phyloP scores from a whole-genome alignment of 2,797 vertebrate genomes.

The Gambelia wislizenii region DNA sequence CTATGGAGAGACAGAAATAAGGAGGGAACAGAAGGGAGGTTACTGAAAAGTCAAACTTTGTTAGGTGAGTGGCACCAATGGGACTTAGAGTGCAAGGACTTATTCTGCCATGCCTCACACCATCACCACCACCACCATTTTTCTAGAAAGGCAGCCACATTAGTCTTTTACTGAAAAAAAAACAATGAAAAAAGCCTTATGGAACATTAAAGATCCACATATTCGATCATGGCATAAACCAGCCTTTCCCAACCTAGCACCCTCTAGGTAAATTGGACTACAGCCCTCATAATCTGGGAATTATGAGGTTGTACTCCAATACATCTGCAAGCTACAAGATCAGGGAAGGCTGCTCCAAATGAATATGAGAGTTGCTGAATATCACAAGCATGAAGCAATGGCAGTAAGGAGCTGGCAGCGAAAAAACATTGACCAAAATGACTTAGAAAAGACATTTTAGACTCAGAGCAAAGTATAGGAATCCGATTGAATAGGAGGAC shows the following conservation, averaged over 20 bases:
- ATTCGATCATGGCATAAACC: background rate
- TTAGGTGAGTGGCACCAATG: background rate
- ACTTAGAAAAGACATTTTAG: background rate
- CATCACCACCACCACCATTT: no score
- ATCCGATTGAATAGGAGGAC: background rate
- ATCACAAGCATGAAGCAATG: background rate
- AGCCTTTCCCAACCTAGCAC: background rate
- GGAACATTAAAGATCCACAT: background rate
- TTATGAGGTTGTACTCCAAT: background rate
- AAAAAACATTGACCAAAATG: background rate
- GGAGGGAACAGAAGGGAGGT: background rate
- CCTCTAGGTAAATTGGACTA: background rate
- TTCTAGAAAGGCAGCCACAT: background rate
- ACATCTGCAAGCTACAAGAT: background rate
- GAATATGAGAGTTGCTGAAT: background rate
- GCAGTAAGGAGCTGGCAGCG: no score
- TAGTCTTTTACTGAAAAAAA: background rate
- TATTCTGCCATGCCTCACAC: background rate
- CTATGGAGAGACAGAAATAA: background rate
- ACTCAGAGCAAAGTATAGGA: background rate
- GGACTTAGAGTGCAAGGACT: background rate
- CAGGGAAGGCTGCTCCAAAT: background rate
- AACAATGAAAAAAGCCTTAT: background rate
- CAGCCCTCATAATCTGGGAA: background rate
- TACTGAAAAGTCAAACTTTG: background rate